Conservation (phyloP, 1,140 invertebrate genomes). For the Aradophagus sp. region DNA sequence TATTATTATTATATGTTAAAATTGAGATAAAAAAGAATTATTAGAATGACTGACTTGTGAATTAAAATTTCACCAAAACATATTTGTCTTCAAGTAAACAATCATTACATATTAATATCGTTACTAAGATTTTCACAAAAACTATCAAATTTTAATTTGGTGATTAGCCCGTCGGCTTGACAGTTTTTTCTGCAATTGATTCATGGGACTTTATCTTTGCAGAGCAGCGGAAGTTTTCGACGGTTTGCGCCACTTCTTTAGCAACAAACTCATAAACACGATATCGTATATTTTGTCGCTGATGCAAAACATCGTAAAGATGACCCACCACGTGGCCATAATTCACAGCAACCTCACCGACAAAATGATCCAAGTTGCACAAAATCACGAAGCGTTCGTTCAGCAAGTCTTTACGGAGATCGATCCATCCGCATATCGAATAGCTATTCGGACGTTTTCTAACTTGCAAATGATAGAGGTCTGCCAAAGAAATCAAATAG, state of each 20-base stretch:
- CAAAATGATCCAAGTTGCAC: conserved; percentile 59
- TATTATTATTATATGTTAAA: too few species aligned
- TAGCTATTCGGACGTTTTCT: conserved; percentile 60
- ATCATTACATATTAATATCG: too few species aligned
- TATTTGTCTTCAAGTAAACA: too few species aligned
- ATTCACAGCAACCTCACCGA: conserved; percentile 59
- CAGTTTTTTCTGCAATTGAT: conserved; percentile 14
- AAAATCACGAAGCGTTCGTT: conserved; percentile 59
- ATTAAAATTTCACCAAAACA: too few species aligned
- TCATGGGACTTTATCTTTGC: too few species aligned
- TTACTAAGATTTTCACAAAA: too few species aligned
- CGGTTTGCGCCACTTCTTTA: conserved; percentile 57
- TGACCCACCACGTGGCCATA: conserved; percentile 63
- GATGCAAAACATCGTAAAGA: conserved; percentile 59
- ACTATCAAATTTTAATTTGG: conserved; percentile 28
- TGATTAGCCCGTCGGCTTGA: conserved; percentile 10
- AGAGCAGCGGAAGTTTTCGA: conserved; percentile 61
- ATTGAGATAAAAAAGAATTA: too few species aligned
- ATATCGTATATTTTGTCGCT: conserved; percentile 61
- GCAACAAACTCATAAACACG: conserved; percentile 58
- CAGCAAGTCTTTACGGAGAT: conserved; percentile 60
- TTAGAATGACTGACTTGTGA: too few species aligned
- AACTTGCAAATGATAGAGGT: conserved; percentile 62
- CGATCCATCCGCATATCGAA: conserved; percentile 60
- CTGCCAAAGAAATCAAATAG: conserved; percentile 1